These are phyloP conservation scores for Archegozetes longisetosus DNA, from an alignment of 1,140 invertebrate species.

Conservation along the genomic window DNA sequence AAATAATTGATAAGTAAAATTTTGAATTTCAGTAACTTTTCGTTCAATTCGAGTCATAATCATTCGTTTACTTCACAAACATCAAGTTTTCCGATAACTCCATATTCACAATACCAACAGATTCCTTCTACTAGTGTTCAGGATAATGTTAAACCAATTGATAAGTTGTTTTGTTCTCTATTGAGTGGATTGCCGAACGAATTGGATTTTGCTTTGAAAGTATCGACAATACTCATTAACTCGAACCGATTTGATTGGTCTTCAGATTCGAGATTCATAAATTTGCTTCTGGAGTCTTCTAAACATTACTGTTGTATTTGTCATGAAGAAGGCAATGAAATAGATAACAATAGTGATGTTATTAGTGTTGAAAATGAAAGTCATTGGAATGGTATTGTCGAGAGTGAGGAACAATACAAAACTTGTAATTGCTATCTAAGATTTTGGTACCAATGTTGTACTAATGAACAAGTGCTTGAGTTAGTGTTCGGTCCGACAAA, in stretches of 20 bases:
- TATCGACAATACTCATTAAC: constrained; percentile 78
- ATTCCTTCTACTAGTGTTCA: background rate
- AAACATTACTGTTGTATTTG: constrained; percentile 15
- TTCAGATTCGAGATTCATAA: constrained; percentile 17
- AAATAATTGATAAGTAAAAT: constrained; percentile 5
- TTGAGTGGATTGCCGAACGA: constrained; percentile 91
- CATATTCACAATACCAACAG: too few species aligned
- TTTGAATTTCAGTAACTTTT: background rate
- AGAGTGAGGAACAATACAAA: background rate
- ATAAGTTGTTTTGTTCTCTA: constrained; percentile 64
- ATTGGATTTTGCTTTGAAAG: constrained; percentile 94
- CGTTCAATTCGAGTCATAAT: background rate
- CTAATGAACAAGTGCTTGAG: constrained; percentile 2
- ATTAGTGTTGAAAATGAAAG: constrained; percentile 3
- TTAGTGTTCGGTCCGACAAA: background rate
- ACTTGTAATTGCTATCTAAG: constrained; percentile 5
- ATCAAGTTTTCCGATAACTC: background rate
- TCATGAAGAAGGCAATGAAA: constrained; percentile 5
- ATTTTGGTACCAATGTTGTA: constrained; percentile 9
- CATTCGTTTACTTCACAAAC: background rate
- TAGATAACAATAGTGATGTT: background rate
- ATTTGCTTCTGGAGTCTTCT: constrained; percentile 13
- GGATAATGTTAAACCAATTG: background rate
- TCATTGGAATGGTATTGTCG: background rate
- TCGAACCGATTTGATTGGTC: constrained; percentile 12